Percentiles rank a stretch among this genome's conserved stretches.
Evolutionary conservation across 2,888 invertebrate species (phyloP).

Genomic region (Tuta absoluta): DNA sequence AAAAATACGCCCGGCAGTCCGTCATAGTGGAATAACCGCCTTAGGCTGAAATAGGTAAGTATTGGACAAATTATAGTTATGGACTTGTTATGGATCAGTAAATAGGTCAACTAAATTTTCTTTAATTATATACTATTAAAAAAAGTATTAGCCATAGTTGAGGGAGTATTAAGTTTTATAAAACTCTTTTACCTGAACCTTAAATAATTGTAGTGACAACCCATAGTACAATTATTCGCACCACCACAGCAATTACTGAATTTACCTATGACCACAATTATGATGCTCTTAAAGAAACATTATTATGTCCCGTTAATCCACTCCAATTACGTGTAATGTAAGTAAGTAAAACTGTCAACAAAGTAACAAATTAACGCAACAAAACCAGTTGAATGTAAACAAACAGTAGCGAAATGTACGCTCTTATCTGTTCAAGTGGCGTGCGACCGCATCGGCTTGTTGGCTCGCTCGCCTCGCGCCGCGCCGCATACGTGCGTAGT

Average conservation of each 20-base stretch:
- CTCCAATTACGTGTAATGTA: not conserved
- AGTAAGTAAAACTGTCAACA: not conserved
- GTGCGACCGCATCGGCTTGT: not conserved
- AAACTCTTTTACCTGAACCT: too few species aligned
- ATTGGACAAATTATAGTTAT: too few species aligned
- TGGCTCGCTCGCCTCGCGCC: not conserved
- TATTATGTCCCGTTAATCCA: constrained; percentile 1
- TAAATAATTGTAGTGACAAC: too few species aligned
- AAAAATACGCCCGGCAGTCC: too few species aligned
- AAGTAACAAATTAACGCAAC: constrained; percentile 10
- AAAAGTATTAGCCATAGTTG: too few species aligned
- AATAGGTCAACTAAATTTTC: too few species aligned
- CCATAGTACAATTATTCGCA: not conserved
- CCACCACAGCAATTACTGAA: not conserved
- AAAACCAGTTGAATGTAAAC: constrained; percentile 6
- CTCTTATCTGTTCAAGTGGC: not conserved
- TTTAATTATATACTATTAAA: too few species aligned
- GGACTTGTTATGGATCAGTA: too few species aligned
- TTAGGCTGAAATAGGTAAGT: too few species aligned
- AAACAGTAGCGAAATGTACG: constrained; percentile 4
- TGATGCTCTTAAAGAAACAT: not conserved
- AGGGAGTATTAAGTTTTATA: too few species aligned
- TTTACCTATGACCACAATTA: constrained; percentile 1
- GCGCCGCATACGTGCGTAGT: constrained; percentile 34
- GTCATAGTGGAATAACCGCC: too few species aligned